phyloP scores from a whole-genome alignment of 2,888 invertebrate genomes.

The Eristalis intricaria region DNA sequence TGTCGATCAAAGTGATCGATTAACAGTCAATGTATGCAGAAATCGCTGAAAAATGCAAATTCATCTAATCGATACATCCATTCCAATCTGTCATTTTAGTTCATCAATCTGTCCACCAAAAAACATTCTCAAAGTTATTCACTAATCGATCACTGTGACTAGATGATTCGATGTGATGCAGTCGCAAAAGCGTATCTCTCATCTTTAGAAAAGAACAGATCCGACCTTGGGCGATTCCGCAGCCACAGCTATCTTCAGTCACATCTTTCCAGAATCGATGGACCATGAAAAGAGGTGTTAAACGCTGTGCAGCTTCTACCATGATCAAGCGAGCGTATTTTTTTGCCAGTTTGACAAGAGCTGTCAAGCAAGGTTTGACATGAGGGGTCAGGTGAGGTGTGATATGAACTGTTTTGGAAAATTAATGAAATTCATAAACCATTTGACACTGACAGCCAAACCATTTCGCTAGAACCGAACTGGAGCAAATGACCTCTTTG shows the following conservation, averaged over 20 bases:
- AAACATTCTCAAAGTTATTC: not conserved
- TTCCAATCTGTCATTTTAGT: not conserved
- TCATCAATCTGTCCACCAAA: not conserved
- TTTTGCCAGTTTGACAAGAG: not conserved
- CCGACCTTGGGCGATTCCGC: not conserved
- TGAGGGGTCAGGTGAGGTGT: not conserved
- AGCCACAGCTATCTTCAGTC: not conserved
- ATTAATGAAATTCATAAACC: not conserved
- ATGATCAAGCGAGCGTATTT: not conserved
- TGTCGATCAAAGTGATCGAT: not conserved
- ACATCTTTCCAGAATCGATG: not conserved
- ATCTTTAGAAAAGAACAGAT: not conserved
- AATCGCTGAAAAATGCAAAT: not conserved
- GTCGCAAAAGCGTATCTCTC: not conserved
- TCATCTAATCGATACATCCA: not conserved
- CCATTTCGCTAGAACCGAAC: no score
- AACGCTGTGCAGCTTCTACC: not conserved
- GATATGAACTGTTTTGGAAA: not conserved
- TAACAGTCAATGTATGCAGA: not conserved
- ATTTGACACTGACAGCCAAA: no score
- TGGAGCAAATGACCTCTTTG: not conserved
- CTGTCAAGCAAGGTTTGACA: not conserved
- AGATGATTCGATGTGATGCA: not conserved
- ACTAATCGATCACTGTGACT: not conserved
- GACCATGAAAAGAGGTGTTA: not conserved